Evolutionary conservation across 2,797 vertebrate genomes (phyloP), one percentile per base, ranked within the genome.

Genomic region (Pangasius djambal): DNA sequence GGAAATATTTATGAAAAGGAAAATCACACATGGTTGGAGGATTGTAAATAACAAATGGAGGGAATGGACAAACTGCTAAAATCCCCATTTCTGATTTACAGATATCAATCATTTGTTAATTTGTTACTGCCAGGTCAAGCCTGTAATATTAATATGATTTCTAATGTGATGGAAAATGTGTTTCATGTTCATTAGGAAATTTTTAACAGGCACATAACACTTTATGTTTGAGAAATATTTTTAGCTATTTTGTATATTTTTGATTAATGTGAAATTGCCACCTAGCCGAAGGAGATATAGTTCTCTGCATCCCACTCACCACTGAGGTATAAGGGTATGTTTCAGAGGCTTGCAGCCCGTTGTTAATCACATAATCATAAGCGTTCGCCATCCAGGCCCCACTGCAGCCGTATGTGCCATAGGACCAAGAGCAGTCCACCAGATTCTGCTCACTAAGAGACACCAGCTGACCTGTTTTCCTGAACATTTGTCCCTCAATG

Each of bases 241-340:
- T 31, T 34, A 34, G 67, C 3, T 69, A 34, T 34, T 69, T 34
- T 34, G 40, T 65, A 44, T 44, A 44, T 44, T 7, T 44, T 44
- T n/a, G 2, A 77, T 40, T 48, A 34, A 63, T 48, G 22, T 3
- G 34, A 10, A 34, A 37, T 28, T 18, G 2, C 1, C 34, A 34
- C 50, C 69, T 61, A 28, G 16, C 67, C 55, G 13, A 67, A 83
- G 4, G 9, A 52, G 31, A 13, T 25, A 6, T 34, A 83, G 20
- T n/a, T 67, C 31, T 63, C 9, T n/a, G 48, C 57, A 57, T 28
- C 31, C 20, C 16, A 50, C 94, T 95, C 93, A 99, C 98, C 96
- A 93, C 95, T 31, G 94, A 98, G 72, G 95, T 95, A 81, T 99
- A 99, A 0, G 98, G 98, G 88, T 99, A 99, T 6, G 96, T 96